Percentiles rank a stretch among this genome's conserved stretches.
Evolutionary conservation across 2,888 invertebrate genomes (phyloP).

Genomic region (Leptinotarsa haldemani): DNA sequence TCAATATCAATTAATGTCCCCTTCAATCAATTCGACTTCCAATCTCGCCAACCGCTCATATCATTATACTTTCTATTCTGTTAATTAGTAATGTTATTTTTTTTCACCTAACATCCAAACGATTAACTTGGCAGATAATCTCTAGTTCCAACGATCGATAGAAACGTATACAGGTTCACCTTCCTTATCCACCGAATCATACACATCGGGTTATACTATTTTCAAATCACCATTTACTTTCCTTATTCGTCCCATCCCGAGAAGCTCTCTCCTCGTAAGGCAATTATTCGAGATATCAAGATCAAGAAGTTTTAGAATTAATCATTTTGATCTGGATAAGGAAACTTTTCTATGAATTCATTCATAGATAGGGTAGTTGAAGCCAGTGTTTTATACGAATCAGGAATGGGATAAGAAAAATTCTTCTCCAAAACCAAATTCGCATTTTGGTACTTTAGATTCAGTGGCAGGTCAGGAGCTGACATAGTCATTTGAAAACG

Average conservation of each 20-base stretch:
- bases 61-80: constrained; percentile 16
- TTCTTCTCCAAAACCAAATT: too few relatives aligned
- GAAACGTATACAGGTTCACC: not conserved
- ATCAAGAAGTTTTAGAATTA: constrained; percentile 10
- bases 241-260: constrained; percentile 24
- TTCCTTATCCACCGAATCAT: constrained; percentile 11
- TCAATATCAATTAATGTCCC: constrained; percentile 16
- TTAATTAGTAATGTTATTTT: constrained; percentile 3
- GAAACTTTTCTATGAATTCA: constrained; percentile 3
- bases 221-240: constrained; percentile 20
- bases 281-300: constrained; percentile 21
- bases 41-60: constrained; percentile 15
- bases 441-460: too few relatives aligned
- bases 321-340: constrained; percentile 4
- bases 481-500: too few relatives aligned
- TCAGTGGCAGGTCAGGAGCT: too few relatives aligned
- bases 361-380: not conserved
- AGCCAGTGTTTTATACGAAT: not conserved
- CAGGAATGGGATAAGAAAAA: too few relatives aligned
- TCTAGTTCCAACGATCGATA: constrained; percentile 4
- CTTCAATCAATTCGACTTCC: not conserved
- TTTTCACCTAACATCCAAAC: not conserved
- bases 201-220: constrained; percentile 11
- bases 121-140: constrained; percentile 15
- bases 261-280: constrained; percentile 21